These are phyloP conservation scores for Thymallus thymallus DNA, from an alignment of 2,113 vertebrate species.

Conservation along the genomic window DNA sequence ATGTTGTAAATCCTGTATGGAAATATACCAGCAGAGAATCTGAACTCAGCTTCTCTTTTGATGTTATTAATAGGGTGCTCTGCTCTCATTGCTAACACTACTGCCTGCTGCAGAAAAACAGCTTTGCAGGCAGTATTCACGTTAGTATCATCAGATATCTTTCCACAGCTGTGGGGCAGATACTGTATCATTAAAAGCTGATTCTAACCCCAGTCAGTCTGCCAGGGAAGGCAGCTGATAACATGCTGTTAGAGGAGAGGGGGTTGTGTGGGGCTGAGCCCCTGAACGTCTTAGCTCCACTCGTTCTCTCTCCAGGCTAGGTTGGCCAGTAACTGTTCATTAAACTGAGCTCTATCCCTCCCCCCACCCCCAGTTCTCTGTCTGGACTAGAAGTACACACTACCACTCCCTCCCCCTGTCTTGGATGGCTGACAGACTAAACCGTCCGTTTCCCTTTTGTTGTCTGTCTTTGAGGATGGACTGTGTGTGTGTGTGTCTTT, in stretches of 20 bases:
- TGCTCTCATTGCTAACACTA: background rate
- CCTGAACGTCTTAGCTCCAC: slow-evolving; percentile 1
- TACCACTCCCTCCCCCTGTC: background rate
- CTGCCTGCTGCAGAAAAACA: background rate
- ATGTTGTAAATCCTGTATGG: too few species aligned
- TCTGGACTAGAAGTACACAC: slow-evolving; percentile 17
- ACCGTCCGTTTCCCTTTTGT: background rate
- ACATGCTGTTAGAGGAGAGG: slow-evolving; percentile 13
- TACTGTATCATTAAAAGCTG: background rate
- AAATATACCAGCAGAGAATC: too few species aligned
- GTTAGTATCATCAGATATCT: background rate
- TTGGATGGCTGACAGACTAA: background rate
- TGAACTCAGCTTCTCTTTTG: background rate
- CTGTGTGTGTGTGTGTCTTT: too few species aligned
- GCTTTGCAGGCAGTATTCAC: slow-evolving; percentile 6
- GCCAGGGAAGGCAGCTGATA: background rate
- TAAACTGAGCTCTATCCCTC: slow-evolving; percentile 38
- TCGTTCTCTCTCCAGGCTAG: background rate
- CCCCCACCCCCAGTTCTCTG: background rate
- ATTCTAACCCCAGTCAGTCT: too few species aligned
- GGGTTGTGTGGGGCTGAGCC: slow-evolving; percentile 1
- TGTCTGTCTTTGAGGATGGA: background rate
- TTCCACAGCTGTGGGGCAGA: background rate
- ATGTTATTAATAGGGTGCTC: slow-evolving; percentile 31
- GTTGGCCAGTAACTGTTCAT: slow-evolving; percentile 26